Evolutionary conservation across 2,888 invertebrate genomes (phyloP).

Genomic region (Yponomeuta evonymella): DNA sequence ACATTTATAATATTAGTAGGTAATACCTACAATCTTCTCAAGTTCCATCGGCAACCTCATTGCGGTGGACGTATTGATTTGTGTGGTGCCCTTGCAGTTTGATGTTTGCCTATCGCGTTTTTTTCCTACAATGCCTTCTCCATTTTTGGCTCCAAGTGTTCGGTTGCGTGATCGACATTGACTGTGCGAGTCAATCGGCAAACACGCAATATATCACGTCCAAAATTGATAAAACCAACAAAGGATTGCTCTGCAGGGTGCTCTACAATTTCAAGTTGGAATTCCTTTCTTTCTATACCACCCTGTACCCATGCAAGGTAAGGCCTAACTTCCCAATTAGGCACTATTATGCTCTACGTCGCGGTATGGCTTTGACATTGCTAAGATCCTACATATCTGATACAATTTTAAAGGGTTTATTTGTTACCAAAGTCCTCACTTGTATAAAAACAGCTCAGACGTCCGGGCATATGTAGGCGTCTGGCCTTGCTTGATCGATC

Average conservation of each 20-base stretch:
- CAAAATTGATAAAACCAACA: not conserved
- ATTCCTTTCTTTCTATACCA: no score
- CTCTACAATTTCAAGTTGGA: no score
- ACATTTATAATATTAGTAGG: no score
- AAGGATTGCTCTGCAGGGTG: not conserved
- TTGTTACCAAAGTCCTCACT: not conserved
- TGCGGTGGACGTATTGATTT: no score
- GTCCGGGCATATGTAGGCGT: conserved; percentile 25
- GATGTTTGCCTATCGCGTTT: no score
- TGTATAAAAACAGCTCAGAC: conserved; percentile 1
- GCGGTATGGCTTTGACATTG: not conserved
- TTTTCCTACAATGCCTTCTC: no score
- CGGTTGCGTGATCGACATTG: not conserved
- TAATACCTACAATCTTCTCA: no score
- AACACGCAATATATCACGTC: not conserved
- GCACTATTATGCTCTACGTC: no score
- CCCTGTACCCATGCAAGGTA: not conserved
- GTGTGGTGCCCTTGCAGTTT: no score
- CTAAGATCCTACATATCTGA: not conserved
- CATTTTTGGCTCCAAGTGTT: not conserved
- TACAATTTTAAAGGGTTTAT: not conserved
- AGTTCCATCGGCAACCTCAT: no score
- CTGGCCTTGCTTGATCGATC: conserved; percentile 69
- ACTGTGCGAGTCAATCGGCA: not conserved
- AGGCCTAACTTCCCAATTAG: not conserved